phyloP scores from a whole-genome alignment of 2,797 vertebrate genomes.

The Rhyacichthys aspro region DNA sequence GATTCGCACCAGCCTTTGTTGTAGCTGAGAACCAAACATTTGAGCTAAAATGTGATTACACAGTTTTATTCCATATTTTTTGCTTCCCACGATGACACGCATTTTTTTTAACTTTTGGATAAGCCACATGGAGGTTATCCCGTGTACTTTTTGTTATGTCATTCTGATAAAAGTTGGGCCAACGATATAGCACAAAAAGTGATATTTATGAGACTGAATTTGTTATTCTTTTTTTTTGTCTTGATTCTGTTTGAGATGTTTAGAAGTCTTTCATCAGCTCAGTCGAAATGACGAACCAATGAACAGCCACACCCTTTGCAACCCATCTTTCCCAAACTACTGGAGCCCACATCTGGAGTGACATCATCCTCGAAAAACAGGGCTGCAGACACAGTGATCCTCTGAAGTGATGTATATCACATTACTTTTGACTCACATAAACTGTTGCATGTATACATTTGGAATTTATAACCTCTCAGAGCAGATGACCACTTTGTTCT shows the following conservation, averaged over 20 bases:
- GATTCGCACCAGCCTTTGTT: not conserved
- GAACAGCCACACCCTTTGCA: slow-evolving; percentile 63
- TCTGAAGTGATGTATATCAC: slow-evolving; percentile 44
- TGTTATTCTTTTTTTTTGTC: slow-evolving; percentile 26
- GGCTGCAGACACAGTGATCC: slow-evolving; percentile 46
- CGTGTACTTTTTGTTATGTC: not conserved
- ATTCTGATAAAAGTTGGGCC: not conserved
- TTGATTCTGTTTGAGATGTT: slow-evolving; percentile 29
- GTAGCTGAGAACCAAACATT: slow-evolving; percentile 5
- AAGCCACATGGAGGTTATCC: slow-evolving; percentile 4
- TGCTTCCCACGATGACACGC: too few relatives aligned
- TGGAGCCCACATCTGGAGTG: slow-evolving; percentile 73
- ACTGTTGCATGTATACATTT: slow-evolving; percentile 1
- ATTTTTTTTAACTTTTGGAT: not conserved
- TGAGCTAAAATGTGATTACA: too few relatives aligned
- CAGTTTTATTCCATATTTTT: too few relatives aligned
- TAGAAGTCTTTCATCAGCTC: slow-evolving; percentile 53
- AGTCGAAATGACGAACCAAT: slow-evolving; percentile 59
- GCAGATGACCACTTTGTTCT: not conserved
- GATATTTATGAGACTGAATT: not conserved
- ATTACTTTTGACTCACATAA: slow-evolving; percentile 18
- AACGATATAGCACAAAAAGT: too few relatives aligned
- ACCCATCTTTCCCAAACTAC: slow-evolving; percentile 45
- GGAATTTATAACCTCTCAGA: slow-evolving; percentile 6
- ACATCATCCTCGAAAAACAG: slow-evolving; percentile 69